Evolutionary conservation across 2,797 vertebrate species (phyloP).

Genomic region (Sebastes cheni): DNA sequence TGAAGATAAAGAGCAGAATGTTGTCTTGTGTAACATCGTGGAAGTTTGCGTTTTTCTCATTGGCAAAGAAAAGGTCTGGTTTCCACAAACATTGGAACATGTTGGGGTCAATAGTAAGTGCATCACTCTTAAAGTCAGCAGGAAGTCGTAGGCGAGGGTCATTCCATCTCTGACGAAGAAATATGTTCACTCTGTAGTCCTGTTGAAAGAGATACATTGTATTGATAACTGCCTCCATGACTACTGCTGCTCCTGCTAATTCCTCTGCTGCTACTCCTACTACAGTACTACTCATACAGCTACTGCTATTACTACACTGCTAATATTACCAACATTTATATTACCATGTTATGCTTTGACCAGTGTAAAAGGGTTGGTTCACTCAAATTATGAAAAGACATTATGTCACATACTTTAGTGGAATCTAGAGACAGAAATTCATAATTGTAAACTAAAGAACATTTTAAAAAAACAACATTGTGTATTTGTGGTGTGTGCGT

Average conservation of each 20-base stretch:
- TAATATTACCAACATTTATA: not conserved
- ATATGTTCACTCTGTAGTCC: slow-evolving; percentile 98
- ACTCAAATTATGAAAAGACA: not conserved
- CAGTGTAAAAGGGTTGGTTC: not conserved
- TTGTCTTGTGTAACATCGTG: slow-evolving; percentile 98
- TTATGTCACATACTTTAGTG: too few species aligned
- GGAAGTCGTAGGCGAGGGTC: slow-evolving; percentile 94
- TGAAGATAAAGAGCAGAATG: slow-evolving; percentile 96
- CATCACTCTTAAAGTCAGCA: slow-evolving; percentile 92
- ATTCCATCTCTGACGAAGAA: slow-evolving; percentile 96
- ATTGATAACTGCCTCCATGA: not conserved
- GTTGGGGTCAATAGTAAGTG: slow-evolving; percentile 93
- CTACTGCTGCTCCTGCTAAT: not conserved
- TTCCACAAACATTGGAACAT: slow-evolving; percentile 99
- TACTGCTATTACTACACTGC: not conserved
- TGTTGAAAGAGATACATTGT: slow-evolving; percentile 52
- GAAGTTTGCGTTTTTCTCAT: slow-evolving; percentile 98
- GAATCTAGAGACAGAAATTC: too few species aligned
- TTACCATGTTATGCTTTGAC: not conserved
- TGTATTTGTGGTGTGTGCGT: not conserved
- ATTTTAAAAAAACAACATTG: too few species aligned
- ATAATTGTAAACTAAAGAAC: too few species aligned
- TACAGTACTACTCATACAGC: not conserved
- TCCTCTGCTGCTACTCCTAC: not conserved
- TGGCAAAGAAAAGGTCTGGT: slow-evolving; percentile 97